Evolutionary conservation across 2,888 invertebrate species (phyloP).

Genomic region (Pogonocherus hispidulus): DNA sequence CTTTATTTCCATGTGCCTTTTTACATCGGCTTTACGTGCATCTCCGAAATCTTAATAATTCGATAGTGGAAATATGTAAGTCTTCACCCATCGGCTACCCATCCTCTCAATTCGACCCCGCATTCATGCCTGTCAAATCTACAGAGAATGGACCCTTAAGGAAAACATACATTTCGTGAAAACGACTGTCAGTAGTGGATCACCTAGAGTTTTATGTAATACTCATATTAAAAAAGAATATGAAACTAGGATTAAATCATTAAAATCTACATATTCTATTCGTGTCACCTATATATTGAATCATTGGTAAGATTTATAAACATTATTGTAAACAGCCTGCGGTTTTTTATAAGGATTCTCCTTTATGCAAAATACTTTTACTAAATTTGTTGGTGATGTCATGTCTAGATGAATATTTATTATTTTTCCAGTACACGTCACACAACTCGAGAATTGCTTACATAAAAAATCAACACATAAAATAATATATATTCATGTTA

Average conservation of each 20-base stretch:
- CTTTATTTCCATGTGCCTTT: too few species aligned
- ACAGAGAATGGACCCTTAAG: too few species aligned
- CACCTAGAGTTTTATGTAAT: too few species aligned
- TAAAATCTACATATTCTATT: slow-evolving; percentile 15
- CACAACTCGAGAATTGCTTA: slow-evolving; percentile 30
- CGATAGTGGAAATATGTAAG: too few species aligned
- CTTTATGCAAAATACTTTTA: slow-evolving; percentile 15
- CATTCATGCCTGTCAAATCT: too few species aligned
- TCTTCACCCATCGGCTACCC: too few species aligned
- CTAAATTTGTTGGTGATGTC: slow-evolving; percentile 23
- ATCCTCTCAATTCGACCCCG: too few species aligned
- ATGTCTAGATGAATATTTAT: slow-evolving; percentile 27
- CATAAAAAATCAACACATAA: slow-evolving; percentile 29
- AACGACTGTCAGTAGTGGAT: too few species aligned
- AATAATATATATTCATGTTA: neutral
- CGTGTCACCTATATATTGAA: neutral
- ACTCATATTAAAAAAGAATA: too few species aligned
- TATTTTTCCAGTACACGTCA: slow-evolving; percentile 23
- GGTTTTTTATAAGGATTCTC: slow-evolving; percentile 5
- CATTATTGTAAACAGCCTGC: neutral
- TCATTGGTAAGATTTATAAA: neutral
- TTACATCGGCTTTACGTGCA: too few species aligned
- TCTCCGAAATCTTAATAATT: too few species aligned
- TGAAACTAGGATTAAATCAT: slow-evolving; percentile 1
- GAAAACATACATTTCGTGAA: too few species aligned